Evolutionary conservation across 2,888 invertebrate genomes (phyloP).

Genomic region (Cosmorhoe ocellata): DNA sequence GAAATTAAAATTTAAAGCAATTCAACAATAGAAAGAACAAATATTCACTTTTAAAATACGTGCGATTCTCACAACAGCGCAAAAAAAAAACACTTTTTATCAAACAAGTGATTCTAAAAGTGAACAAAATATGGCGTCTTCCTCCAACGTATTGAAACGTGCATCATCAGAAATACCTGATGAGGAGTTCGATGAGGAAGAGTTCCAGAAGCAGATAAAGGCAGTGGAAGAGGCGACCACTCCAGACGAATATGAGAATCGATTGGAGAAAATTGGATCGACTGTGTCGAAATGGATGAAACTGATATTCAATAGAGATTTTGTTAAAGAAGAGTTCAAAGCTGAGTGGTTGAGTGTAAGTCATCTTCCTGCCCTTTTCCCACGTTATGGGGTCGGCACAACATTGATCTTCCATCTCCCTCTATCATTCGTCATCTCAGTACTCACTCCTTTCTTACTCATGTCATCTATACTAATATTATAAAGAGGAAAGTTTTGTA

Average conservation of each 20-base stretch:
- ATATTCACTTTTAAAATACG: no score
- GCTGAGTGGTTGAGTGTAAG: conserved; percentile 71
- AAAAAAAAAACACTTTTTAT: no score
- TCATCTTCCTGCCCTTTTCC: no score
- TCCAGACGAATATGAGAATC: conserved; percentile 58
- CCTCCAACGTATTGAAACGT: conserved; percentile 32
- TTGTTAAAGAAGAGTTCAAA: conserved; percentile 51
- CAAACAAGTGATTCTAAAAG: conserved; percentile 26
- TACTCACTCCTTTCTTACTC: no score
- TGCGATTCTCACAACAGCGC: no score
- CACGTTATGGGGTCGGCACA: no score
- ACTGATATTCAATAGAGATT: conserved; percentile 57
- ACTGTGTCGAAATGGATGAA: conserved; percentile 66
- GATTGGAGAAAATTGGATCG: conserved; percentile 50
- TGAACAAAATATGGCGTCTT: conserved; percentile 46
- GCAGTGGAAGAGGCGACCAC: conserved; percentile 52
- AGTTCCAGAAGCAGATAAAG: conserved; percentile 28
- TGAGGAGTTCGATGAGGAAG: conserved; percentile 24
- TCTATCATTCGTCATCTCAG: no score
- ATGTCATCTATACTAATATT: no score
- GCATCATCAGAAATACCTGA: conserved; percentile 2
- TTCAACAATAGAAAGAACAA: no score
- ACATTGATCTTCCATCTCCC: no score
- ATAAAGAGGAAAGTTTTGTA: no score
- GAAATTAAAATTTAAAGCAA: no score